These are phyloP conservation scores for Florisuga fusca DNA, from an alignment of 2,797 vertebrate genomes.

Conservation along the genomic window DNA sequence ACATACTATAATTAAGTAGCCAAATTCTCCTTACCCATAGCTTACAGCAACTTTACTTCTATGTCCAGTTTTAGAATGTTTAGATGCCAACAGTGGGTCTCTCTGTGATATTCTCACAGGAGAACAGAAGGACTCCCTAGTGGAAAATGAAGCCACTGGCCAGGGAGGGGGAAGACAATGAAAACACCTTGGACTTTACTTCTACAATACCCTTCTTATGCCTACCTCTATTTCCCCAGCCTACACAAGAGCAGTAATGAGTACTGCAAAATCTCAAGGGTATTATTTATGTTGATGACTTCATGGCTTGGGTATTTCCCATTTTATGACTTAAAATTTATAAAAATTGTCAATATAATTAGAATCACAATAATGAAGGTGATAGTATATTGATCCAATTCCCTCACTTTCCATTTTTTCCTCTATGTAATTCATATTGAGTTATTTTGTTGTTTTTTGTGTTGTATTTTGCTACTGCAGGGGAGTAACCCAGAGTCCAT, in stretches of 20 bases:
- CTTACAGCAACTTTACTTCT: not conserved
- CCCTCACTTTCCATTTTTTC: not conserved
- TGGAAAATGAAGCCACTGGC: not conserved
- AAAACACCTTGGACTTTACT: not conserved
- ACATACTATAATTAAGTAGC: not conserved
- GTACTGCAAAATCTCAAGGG: not conserved
- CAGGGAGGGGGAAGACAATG: not conserved
- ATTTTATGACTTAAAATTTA: not conserved
- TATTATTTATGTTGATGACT: not conserved
- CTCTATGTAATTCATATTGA: not conserved
- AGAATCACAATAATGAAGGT: not conserved
- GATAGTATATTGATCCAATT: not conserved
- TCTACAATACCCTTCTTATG: not conserved
- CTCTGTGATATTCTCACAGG: not conserved
- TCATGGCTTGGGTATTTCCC: not conserved
- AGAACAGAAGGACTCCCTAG: not conserved
- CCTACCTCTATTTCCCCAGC: not conserved
- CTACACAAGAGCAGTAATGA: accelerated
- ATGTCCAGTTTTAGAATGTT: not conserved
- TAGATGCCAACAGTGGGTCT: not conserved
- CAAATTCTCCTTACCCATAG: not conserved
- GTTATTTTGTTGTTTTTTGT: not conserved
- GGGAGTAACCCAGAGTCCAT: not conserved
- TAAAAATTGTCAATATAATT: not conserved
- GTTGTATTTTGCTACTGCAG: not conserved